Base-by-base conservation (phyloP, 2,113 vertebrate genomes). In the Caloenas nicobarica region DNA sequence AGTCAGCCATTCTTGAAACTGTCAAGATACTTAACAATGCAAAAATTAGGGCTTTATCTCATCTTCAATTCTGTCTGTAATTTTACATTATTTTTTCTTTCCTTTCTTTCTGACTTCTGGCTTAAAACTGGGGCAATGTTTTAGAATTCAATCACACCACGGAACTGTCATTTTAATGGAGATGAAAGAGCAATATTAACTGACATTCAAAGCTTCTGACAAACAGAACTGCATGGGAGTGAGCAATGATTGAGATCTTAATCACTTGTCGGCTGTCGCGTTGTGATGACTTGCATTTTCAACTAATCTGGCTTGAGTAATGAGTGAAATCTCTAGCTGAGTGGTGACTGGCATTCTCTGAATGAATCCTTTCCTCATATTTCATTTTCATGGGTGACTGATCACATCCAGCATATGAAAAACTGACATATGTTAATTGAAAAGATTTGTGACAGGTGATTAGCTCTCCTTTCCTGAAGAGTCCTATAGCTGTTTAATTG, bases 271-370 rank as follows among this genome's bases (percentile, higher is more conserved):
- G 87, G 84, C 68, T 95, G 88, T 83, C 69, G 65, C 50, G 76
- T 95, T 97, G 88, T 96, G 91, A 91, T 91, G 88, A 97, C 95
- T 97, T 96, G 86, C 81, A 92, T 94, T 96, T 97, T 95, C 81
- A 90, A 88, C 83, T 97, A 93, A 96, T 97, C 95, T 93, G 85
- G 68, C 91, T 93, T 91, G 84, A 97, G 91, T 95, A 96, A 96
- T 78, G 90, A 96, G 50, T 62, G 70, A 96, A 97, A 97, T 95
- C 96, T 80, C 38, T 74, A 92, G 82, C 79, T 92, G 86, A 96
- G 93, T 66, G 80, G 68, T 95, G 90, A 95, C 77, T 96, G 92
- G 90, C 92, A 95, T 94, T 95, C 89, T 95, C 86, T 89, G 95
- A 97, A 97, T 96, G 88, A 96, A 90, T 96, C 73, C n/a, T 93